Conservation (phyloP, 2,888 invertebrate genomes). For the Amiota communis region DNA sequence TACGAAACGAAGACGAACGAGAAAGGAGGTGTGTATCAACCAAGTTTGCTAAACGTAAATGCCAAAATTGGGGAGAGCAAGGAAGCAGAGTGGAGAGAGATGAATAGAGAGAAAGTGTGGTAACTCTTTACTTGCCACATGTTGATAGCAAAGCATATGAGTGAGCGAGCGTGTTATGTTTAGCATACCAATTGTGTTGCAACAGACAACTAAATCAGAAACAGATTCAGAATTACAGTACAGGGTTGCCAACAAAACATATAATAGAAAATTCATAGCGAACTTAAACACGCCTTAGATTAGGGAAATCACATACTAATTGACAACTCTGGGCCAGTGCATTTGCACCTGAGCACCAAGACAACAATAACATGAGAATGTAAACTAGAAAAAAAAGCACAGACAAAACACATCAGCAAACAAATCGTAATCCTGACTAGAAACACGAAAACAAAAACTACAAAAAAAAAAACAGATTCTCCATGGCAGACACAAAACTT, state of each 20-base stretch:
- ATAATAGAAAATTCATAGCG: no score
- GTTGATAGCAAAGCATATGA: slow-evolving; percentile 47
- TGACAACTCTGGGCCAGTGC: neutral
- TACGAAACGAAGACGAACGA: slow-evolving; percentile 58
- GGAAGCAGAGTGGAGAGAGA: no score
- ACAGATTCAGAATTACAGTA: neutral
- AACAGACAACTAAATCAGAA: slow-evolving; percentile 46
- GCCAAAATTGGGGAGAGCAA: no score
- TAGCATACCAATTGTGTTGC: slow-evolving; percentile 41
- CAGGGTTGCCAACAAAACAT: no score
- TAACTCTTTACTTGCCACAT: slow-evolving; percentile 48
- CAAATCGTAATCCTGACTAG: neutral
- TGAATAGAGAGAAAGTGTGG: slow-evolving; percentile 25
- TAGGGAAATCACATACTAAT: no score
- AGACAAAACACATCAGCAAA: neutral
- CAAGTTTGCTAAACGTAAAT: neutral
- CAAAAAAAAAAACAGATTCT: neutral
- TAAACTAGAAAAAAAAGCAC: neutral
- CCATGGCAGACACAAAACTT: neutral
- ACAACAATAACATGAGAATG: neutral
- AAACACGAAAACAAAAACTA: no score
- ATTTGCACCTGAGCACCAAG: neutral
- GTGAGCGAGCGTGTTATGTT: slow-evolving; percentile 44
- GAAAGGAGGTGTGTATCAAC: slow-evolving; percentile 31
- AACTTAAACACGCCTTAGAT: no score